Evolutionary conservation across 2,113 vertebrate species (phyloP).

Genomic region (Leptobrachium leishanense): DNA sequence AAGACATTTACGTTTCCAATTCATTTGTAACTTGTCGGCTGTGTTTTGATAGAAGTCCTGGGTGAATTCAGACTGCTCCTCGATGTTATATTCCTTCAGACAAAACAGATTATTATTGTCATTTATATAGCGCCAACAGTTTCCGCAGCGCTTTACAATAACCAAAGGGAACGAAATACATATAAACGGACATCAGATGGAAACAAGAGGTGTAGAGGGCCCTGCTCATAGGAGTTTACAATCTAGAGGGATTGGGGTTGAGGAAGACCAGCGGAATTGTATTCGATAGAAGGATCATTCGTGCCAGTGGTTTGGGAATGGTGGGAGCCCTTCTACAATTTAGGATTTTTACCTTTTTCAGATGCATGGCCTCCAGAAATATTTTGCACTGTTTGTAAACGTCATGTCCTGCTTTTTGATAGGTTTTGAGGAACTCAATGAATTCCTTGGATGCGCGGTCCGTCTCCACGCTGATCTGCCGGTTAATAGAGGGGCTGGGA

Average conservation of each 20-base stretch:
- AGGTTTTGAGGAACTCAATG: slow-evolving; percentile 86
- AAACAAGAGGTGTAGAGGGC: too few relatives aligned
- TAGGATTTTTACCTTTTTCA: slow-evolving; percentile 78
- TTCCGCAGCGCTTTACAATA: too few relatives aligned
- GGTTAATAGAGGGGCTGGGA: slow-evolving; percentile 85
- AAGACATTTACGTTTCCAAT: slow-evolving; percentile 81
- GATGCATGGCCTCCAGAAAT: slow-evolving; percentile 84
- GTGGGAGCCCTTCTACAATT: too few relatives aligned
- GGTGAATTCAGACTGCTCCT: slow-evolving; percentile 90
- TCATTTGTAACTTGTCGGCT: slow-evolving; percentile 83
- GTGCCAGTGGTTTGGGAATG: too few relatives aligned
- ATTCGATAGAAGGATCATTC: too few relatives aligned
- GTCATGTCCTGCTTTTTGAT: slow-evolving; percentile 87
- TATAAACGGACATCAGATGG: too few relatives aligned
- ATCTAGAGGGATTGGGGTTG: too few relatives aligned
- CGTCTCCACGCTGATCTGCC: slow-evolving; percentile 86
- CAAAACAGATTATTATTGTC: too few relatives aligned
- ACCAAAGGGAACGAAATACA: too few relatives aligned
- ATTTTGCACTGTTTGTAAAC: slow-evolving; percentile 89
- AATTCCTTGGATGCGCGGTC: slow-evolving; percentile 91
- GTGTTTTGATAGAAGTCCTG: slow-evolving; percentile 95
- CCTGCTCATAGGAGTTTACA: too few relatives aligned
- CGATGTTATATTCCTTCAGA: slow-evolving; percentile 77
- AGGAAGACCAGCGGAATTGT: too few relatives aligned
- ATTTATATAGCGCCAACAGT: too few relatives aligned